phyloP scores from a whole-genome alignment of 2,113 vertebrate genomes.

The Plotosus lineatus region DNA sequence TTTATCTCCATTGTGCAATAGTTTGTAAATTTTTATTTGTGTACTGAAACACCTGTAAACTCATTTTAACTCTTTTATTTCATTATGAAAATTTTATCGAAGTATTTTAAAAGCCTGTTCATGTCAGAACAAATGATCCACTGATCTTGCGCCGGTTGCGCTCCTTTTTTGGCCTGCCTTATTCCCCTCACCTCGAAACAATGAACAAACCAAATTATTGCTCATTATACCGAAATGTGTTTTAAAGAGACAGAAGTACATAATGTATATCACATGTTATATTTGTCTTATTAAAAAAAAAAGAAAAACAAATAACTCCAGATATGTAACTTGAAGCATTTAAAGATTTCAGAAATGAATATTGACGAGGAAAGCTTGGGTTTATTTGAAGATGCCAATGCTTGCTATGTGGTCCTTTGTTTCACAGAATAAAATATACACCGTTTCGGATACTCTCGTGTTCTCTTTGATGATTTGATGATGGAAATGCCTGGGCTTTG shows the following conservation, averaged over 20 bases:
- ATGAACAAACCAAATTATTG: slow-evolving; percentile 54
- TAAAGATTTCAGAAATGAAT: slow-evolving; percentile 52
- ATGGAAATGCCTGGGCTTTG: not conserved
- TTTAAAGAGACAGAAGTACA: slow-evolving; percentile 53
- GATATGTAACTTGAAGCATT: slow-evolving; percentile 61
- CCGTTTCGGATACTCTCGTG: slow-evolving; percentile 69
- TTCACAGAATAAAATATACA: slow-evolving; percentile 78
- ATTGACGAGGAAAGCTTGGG: slow-evolving; percentile 56
- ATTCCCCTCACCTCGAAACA: slow-evolving; percentile 49
- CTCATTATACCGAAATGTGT: slow-evolving; percentile 66
- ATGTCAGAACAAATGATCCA: slow-evolving; percentile 23
- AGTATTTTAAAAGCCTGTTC: slow-evolving; percentile 42
- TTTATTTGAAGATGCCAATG: slow-evolving; percentile 72
- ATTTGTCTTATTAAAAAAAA: slow-evolving; percentile 70
- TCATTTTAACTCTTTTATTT: slow-evolving; percentile 53
- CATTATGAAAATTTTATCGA: slow-evolving; percentile 52
- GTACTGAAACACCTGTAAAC: slow-evolving; percentile 59
- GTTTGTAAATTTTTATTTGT: slow-evolving; percentile 61
- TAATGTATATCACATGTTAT: slow-evolving; percentile 71
- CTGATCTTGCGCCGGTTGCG: slow-evolving; percentile 31
- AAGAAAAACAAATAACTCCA: slow-evolving; percentile 47
- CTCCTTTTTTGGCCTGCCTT: slow-evolving; percentile 48
- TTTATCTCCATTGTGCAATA: slow-evolving; percentile 74
- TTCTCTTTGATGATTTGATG: slow-evolving; percentile 13
- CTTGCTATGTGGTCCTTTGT: slow-evolving; percentile 74